Evolutionary conservation across 1,140 invertebrate species (phyloP).

Genomic region (Amyelois transitella): DNA sequence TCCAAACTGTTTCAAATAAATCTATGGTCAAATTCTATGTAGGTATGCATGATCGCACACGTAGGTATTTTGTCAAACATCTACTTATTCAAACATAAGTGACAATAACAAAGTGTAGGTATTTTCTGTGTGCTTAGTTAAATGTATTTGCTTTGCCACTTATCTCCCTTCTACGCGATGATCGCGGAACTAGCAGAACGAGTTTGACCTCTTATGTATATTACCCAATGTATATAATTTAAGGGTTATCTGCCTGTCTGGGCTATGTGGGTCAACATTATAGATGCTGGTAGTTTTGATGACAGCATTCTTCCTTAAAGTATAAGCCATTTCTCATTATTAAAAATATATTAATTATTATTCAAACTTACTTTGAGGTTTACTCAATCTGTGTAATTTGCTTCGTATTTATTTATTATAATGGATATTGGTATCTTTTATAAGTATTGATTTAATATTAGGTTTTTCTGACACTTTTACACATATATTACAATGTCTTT

Average conservation of each 20-base stretch:
- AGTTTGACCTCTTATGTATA: conserved; percentile 43
- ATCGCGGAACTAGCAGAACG: conserved; percentile 47
- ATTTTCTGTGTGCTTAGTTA: conserved; percentile 22
- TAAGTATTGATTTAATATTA: too few species aligned
- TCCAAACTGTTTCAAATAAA: too few species aligned
- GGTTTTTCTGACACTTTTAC: too few species aligned
- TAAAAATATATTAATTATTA: too few species aligned
- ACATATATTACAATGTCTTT: too few species aligned
- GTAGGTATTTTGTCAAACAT: background rate
- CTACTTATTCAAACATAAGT: background rate
- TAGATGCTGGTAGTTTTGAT: background rate
- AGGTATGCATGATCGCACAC: too few species aligned
- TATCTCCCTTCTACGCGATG: conserved; percentile 25
- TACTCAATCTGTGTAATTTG: too few species aligned
- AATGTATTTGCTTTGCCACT: conserved; percentile 33
- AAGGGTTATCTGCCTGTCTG: conserved; percentile 25
- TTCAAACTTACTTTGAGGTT: too few species aligned
- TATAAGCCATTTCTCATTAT: too few species aligned
- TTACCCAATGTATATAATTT: conserved; percentile 34
- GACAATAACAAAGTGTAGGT: conserved; percentile 2
- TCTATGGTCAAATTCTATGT: too few species aligned
- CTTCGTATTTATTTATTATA: too few species aligned
- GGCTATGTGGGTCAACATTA: conserved; percentile 22
- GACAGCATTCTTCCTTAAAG: background rate
- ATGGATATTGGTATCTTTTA: too few species aligned